A percentile compares a stretch with the other conserved stretches of the same genome.
phyloP scores from a whole-genome alignment of 2,888 invertebrate genomes.

The Rhagophthalmus giganteus region DNA sequence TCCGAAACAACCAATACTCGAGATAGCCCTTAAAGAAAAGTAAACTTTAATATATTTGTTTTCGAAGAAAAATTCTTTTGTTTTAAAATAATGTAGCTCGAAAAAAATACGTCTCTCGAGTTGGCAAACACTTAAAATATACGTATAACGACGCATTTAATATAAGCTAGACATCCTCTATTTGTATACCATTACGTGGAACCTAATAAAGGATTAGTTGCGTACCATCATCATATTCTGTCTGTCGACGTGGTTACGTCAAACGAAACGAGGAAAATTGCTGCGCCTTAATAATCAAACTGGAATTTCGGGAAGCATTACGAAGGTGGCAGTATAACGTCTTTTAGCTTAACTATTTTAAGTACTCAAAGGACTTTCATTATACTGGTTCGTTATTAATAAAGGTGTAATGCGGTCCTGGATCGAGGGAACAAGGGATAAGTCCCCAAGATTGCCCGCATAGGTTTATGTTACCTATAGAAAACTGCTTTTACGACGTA shows the following conservation, averaged over 20 bases:
- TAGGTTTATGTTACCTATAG: too few species aligned
- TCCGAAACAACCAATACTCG: too few species aligned
- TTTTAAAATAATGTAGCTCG: too few species aligned
- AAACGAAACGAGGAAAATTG: constrained; percentile 20
- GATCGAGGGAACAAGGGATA: too few species aligned
- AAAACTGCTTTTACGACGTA: too few species aligned
- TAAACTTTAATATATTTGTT: too few species aligned
- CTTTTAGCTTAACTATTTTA: constrained; percentile 14
- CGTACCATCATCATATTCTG: too few species aligned
- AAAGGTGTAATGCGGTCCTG: constrained; percentile 11
- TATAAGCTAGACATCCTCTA: neutral
- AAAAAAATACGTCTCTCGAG: neutral
- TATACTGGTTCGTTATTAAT: constrained; percentile 20
- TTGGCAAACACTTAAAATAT: neutral
- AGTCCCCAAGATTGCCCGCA: too few species aligned
- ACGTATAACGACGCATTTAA: constrained; percentile 1
- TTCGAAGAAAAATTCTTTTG: too few species aligned
- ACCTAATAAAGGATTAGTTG: constrained; percentile 15
- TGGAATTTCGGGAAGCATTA: constrained; percentile 10
- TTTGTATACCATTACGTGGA: constrained; percentile 20
- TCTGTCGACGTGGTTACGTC: constrained; percentile 16
- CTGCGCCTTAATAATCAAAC: constrained; percentile 13
- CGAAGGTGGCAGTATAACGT: constrained; percentile 9
- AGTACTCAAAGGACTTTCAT: constrained; percentile 22
- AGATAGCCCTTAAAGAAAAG: too few species aligned